Evolutionary conservation across 2,888 invertebrate genomes (phyloP).

Genomic region (Lasius fuliginosus): DNA sequence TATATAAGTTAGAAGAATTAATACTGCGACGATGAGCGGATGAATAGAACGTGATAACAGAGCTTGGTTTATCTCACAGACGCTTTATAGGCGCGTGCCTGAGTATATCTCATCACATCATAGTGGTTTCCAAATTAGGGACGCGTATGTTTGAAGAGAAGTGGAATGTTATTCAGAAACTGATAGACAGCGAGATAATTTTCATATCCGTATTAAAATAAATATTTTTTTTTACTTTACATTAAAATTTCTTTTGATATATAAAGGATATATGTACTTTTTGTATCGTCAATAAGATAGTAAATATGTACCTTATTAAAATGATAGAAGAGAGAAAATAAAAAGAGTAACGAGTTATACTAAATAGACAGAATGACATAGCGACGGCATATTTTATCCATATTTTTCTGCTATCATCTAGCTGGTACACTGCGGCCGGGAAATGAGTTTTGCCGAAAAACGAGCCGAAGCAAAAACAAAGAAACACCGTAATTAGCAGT

Average conservation of each 20-base stretch:
- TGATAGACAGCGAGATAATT: not conserved
- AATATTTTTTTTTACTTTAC: not conserved
- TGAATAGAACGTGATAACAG: conserved; percentile 30
- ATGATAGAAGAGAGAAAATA: not conserved
- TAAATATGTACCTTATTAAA: not conserved
- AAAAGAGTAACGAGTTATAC: not conserved
- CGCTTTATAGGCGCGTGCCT: conserved; percentile 14
- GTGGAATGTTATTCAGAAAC: conserved; percentile 13
- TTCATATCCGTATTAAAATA: not conserved
- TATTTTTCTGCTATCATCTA: conserved; percentile 22
- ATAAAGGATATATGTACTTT: not conserved
- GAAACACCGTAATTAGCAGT: conserved; percentile 51
- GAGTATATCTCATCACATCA: conserved; percentile 16
- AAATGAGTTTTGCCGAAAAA: conserved; percentile 52
- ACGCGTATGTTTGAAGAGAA: not conserved
- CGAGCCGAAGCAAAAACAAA: conserved; percentile 37
- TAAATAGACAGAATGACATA: conserved; percentile 15
- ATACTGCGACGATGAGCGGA: not conserved
- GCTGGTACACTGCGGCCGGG: not conserved
- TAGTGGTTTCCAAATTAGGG: conserved; percentile 13
- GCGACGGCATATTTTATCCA: conserved; percentile 9
- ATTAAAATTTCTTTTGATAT: not conserved
- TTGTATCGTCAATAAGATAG: not conserved
- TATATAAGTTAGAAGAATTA: conserved; percentile 33
- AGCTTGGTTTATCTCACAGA: conserved; percentile 26